Percentiles rank a stretch among this genome's conserved stretches.
phyloP scores from a whole-genome alignment of 2,113 vertebrate genomes.

The Heterocephalus glaber region DNA sequence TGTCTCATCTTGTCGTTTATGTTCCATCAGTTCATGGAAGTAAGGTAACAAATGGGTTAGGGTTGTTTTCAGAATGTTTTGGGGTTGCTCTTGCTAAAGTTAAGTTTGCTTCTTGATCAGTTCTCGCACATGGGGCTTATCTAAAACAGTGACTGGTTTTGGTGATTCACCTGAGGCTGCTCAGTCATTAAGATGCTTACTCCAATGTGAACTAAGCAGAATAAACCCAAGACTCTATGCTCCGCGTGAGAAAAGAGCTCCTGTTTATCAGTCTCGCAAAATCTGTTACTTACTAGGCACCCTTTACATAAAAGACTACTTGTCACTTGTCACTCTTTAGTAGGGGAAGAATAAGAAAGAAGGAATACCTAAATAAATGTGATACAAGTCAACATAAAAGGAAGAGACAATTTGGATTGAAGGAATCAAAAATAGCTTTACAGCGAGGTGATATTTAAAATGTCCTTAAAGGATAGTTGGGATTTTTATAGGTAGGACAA shows the following conservation, averaged over 20 bases:
- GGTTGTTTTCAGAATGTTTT: slow-evolving; percentile 36
- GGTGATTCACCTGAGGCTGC: background rate
- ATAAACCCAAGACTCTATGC: background rate
- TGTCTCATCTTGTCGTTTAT: slow-evolving; percentile 92
- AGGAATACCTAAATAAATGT: background rate
- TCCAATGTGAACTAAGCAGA: background rate
- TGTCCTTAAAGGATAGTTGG: background rate
- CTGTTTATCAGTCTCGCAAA: background rate
- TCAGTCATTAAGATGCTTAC: background rate
- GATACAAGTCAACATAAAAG: background rate
- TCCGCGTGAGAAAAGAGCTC: background rate
- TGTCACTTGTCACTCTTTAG: background rate
- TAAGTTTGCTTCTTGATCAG: background rate
- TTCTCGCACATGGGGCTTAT: background rate
- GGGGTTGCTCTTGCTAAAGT: background rate
- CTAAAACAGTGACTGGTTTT: background rate
- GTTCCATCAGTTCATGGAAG: slow-evolving; percentile 89
- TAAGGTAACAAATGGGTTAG: slow-evolving; percentile 87
- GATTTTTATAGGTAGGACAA: background rate
- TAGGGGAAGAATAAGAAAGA: background rate
- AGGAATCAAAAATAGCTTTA: background rate
- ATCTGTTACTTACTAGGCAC: background rate
- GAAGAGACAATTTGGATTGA: background rate
- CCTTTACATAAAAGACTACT: background rate
- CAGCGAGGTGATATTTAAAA: background rate